A percentile compares a stretch with the other conserved stretches of the same genome.
These are phyloP conservation scores for Drosophila prolongata DNA, from an alignment of 2,888 invertebrate species.

Conservation along the genomic window DNA sequence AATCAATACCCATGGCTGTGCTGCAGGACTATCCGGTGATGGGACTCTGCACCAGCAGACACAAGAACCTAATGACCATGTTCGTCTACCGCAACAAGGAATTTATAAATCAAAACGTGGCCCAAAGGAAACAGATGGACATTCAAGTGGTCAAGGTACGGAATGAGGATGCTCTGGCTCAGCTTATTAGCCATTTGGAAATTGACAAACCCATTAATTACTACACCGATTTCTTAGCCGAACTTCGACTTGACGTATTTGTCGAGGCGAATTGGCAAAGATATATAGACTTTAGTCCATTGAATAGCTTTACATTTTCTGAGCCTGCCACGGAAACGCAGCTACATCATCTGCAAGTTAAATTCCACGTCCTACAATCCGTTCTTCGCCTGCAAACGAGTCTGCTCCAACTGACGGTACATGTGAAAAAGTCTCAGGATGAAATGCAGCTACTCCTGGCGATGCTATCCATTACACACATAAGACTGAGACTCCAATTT, in stretches of 20 bases:
- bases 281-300: conserved; percentile 33
- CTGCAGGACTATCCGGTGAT: conserved; percentile 66
- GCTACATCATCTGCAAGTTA: conserved; percentile 74
- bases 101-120: conserved; percentile 36
- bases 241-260: conserved; percentile 71
- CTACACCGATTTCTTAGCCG: conserved; percentile 67
- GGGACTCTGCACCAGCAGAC: conserved; percentile 68
- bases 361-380: conserved; percentile 51
- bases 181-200: conserved; percentile 18
- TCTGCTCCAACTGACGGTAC: conserved; percentile 9
- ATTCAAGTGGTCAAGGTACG: conserved; percentile 47
- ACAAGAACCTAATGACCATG: conserved; percentile 71
- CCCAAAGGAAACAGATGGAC: conserved; percentile 11
- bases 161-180: conserved; percentile 16
- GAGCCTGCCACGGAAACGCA: conserved; percentile 56
- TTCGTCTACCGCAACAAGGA: conserved; percentile 70
- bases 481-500: conserved; percentile 65
- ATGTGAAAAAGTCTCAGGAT: conserved; percentile 7
- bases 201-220: conserved; percentile 39
- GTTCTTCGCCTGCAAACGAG: conserved; percentile 24
- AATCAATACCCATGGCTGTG: conserved; percentile 45
- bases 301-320: conserved; percentile 40
- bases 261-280: conserved; percentile 49
- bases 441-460: conserved; percentile 53
- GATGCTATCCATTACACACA: conserved; percentile 62